Evolutionary conservation across 2,797 vertebrate genomes (phyloP).

Genomic region (Pelobates cultripes): DNA sequence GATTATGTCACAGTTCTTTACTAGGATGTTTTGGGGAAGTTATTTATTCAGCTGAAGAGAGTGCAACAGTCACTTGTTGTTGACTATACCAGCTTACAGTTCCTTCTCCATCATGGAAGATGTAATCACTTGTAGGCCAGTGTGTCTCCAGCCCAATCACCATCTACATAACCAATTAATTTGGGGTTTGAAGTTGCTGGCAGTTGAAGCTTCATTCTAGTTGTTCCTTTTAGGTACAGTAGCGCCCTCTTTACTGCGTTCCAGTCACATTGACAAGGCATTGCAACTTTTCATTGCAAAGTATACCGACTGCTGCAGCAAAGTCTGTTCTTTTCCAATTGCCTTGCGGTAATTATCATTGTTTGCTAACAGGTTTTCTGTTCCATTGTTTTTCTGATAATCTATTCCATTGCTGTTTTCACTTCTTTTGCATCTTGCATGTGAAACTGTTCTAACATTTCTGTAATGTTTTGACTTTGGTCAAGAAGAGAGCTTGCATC

Average conservation of each 20-base stretch:
- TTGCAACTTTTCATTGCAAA: neutral
- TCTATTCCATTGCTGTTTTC: neutral
- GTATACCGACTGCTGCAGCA: too few relatives aligned
- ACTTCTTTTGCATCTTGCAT: neutral
- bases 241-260: neutral
- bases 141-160: constrained; percentile 15
- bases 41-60: too few relatives aligned
- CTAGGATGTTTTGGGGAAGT: too few relatives aligned
- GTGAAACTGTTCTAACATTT: neutral
- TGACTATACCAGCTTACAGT: too few relatives aligned
- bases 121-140: neutral
- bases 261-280: neutral
- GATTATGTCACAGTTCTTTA: too few relatives aligned
- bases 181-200: constrained; percentile 1
- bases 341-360: neutral
- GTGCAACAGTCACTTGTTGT: too few relatives aligned
- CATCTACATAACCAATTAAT: neutral
- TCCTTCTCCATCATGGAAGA: neutral
- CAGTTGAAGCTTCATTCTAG: too few relatives aligned
- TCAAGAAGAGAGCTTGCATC: neutral
- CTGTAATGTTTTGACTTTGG: neutral
- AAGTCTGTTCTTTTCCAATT: neutral
- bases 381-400: neutral
- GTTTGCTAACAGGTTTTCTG: neutral
- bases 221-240: neutral